Conservation (phyloP, 2,113 vertebrate species). For the Nibea albiflora region DNA sequence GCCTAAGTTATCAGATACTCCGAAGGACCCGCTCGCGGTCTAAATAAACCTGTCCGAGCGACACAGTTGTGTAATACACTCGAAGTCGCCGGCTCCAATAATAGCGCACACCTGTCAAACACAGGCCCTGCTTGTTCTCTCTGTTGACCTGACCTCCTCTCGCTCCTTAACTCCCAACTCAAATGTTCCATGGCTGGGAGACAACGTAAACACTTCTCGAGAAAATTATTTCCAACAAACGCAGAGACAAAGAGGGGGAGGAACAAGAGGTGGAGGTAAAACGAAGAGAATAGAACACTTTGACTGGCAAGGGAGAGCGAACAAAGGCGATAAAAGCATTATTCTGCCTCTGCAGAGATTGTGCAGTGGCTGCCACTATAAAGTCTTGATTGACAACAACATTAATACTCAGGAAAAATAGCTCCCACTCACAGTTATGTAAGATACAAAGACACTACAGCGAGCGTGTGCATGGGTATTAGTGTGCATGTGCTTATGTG, state of each 20-base stretch:
- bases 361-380: conserved; percentile 73
- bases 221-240: conserved; percentile 59
- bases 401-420: conserved; percentile 76
- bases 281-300: conserved; percentile 43
- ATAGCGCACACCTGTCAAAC: conserved; percentile 83
- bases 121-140: conserved; percentile 76
- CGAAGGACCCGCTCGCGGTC: conserved; percentile 56
- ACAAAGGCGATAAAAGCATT: conserved; percentile 74
- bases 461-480: conserved; percentile 50
- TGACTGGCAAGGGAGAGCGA: conserved; percentile 61
- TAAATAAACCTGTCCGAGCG: conserved; percentile 73
- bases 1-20: conserved; percentile 78
- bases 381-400: conserved; percentile 80
- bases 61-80: conserved; percentile 80
- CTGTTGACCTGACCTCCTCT: conserved; percentile 68
- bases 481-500: conserved; percentile 19
- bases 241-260: conserved; percentile 45
- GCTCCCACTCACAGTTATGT: conserved; percentile 80
- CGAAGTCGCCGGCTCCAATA: conserved; percentile 73
- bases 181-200: conserved; percentile 62
- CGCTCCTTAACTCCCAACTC: conserved; percentile 60
- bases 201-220: conserved; percentile 61
- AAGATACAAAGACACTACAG: conserved; percentile 71
- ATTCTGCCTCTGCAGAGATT: conserved; percentile 73
- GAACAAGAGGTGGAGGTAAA: conserved; percentile 54